Percentiles rank a stretch among this genome's conserved stretches.
Evolutionary conservation across 1,140 invertebrate genomes (phyloP).

Genomic region (Muscidifurax raptorellus): DNA sequence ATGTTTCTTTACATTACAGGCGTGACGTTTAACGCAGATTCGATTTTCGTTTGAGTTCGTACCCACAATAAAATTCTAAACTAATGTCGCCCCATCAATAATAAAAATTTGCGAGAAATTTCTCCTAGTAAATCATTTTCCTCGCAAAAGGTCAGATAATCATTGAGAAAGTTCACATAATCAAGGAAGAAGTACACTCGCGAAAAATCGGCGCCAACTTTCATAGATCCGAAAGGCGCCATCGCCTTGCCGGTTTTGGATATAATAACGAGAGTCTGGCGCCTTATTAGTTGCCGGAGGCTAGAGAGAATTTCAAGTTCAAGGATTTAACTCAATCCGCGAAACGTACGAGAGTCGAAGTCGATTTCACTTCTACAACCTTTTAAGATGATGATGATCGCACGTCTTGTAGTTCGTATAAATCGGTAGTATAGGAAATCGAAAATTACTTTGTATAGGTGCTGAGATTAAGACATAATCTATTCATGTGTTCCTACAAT

Average conservation of each 20-base stretch:
- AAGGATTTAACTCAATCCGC: conserved; percentile 9
- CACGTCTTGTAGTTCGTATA: no score
- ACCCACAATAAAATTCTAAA: no score
- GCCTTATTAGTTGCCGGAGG: conserved; percentile 3
- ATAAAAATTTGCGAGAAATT: not conserved
- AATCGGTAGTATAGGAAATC: no score
- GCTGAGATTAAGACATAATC: no score
- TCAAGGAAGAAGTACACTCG: not conserved
- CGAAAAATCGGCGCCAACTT: not conserved
- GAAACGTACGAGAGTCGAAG: not conserved
- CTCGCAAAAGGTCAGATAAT: not conserved
- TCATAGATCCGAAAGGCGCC: not conserved
- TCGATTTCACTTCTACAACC: not conserved
- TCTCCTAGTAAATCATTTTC: not conserved
- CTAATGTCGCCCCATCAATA: not conserved
- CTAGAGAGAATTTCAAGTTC: conserved; percentile 32
- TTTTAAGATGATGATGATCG: not conserved
- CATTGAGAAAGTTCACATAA: not conserved
- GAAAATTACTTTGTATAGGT: no score
- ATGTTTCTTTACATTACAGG: not conserved
- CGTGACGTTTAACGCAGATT: not conserved
- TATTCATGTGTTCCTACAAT: no score
- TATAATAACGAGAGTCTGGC: not conserved
- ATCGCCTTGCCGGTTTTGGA: conserved; percentile 15
- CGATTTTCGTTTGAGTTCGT: not conserved